Base-by-base conservation (phyloP, 2,113 vertebrate genomes). In the Peromyscus leucopus region DNA sequence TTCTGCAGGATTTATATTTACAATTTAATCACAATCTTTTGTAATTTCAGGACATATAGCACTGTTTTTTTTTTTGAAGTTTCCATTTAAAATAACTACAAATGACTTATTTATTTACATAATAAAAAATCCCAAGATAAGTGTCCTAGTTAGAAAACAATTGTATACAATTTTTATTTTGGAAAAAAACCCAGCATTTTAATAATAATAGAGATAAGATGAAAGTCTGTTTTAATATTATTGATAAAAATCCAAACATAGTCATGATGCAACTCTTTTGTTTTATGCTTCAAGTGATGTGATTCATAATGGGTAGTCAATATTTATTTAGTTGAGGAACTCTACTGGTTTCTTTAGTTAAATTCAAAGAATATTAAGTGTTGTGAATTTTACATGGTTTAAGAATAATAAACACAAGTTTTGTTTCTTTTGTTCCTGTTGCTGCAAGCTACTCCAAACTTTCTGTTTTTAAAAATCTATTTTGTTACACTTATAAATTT, bases 31-130 rank as follows among this genome's bases (percentile, higher is more conserved):
- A 39, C 13, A 90, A 7, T 57, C 11, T 46, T 90, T 55, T 90
- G 22, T 84, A 76, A 67, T 84, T 19, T 36, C 36, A 74, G 7
- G n/a, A 15, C 28, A 85, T 69, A n/a, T 57, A 90, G 36, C 39
- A 65, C 57, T 33, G 28, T 22, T 59, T 61, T 59, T 61, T 74
- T 84, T 1, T 67, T 85, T 85, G 21, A 85, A 65, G 31, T 78
- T 74, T n/a, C 31, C 67, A 59, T 86, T 46, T 83, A 95, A 69
- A 86, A n/a, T 22, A 91, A 59, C 61, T 91, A 31, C n/a, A 86
- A 91, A 69, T 46, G 42, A 61, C 9, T 78, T 15, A 69, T 42
- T 46, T 19, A 82, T 76, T 67, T 90, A 75, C 42, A 42, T 28
- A 84, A 42, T 69, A 28, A 22, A 65, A 65, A 90, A 80, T 33